Evolutionary conservation across 2,888 invertebrate genomes (phyloP), one percentile per base, ranked within the genome.

Genomic region (Acronicta psi): DNA sequence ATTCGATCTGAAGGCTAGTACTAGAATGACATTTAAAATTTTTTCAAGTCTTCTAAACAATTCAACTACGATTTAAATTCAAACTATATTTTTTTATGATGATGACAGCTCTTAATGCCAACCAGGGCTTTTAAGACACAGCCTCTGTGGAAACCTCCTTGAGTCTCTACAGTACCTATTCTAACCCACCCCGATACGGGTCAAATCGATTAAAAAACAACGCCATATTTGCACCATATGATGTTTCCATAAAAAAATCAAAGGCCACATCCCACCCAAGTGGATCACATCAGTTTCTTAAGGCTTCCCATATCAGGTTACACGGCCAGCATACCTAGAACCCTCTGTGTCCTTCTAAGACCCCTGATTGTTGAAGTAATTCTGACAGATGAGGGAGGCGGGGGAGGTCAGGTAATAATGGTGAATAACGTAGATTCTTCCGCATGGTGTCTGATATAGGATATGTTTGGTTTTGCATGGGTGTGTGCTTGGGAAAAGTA

Each of bases 221-320:
- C 36, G 37, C 31, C 54, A 69, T 29, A 44, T 54, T 62, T 1
- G 10, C 38, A 34, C 43, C 69, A 54, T 16, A 64, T 47, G 45
- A 0, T 14, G 9, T 25, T 6, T 29, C 18, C 1, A 0, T 34
- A 47, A 55, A 41, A 45, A 29, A 59, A 50, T 13, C 31, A 17
- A 4, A 40, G 29, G 8, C 20, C 51, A 47, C 52, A 60, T 65
- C 45, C 63, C 64, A 69, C 65, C 56, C 72, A 61, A 72, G 66
- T 46, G 53, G 50, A 66, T 45, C 36, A 43, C 41, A 58, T 37
- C 64, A 51, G n/a, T n/a, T 43, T 67, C 36, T 25, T 75, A 70
- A 37, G 82, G 81, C 49, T 81, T 81, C 82, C 52, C 29, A 38
- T 73, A 81, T 81, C 78, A 58, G 34, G 57, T 81, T 74, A 38